A percentile compares a stretch with the other conserved stretches of the same genome.
phyloP scores from a whole-genome alignment of 2,113 vertebrate genomes.

The Reinhardtius hippoglossoides region DNA sequence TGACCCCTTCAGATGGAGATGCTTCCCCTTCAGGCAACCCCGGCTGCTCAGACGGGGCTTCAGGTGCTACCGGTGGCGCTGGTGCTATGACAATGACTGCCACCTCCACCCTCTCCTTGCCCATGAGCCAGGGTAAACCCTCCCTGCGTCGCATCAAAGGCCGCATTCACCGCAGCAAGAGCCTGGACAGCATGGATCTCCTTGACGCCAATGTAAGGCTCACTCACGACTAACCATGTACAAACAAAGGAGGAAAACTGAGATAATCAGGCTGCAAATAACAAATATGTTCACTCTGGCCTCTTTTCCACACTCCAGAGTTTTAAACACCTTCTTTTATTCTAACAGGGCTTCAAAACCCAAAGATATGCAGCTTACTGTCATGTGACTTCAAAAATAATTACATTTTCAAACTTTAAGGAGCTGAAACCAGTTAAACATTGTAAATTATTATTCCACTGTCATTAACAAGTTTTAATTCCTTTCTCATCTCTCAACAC shows the following conservation, averaged over 20 bases:
- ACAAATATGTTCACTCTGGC: not conserved
- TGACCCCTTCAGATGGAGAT: slow-evolving; percentile 85
- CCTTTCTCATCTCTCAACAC: too few species aligned
- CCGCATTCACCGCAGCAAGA: slow-evolving; percentile 95
- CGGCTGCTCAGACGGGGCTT: slow-evolving; percentile 60
- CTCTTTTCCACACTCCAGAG: too few species aligned
- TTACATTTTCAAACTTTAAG: too few species aligned
- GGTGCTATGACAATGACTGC: slow-evolving; percentile 88
- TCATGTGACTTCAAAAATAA: not conserved
- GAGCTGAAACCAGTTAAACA: not conserved
- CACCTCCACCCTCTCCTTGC: slow-evolving; percentile 84
- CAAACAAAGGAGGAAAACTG: not conserved
- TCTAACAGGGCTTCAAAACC: not conserved
- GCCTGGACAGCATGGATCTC: slow-evolving; percentile 94
- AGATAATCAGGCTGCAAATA: not conserved
- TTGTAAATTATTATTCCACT: too few species aligned
- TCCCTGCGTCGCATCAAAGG: slow-evolving; percentile 96
- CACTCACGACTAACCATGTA: not conserved
- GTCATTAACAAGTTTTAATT: too few species aligned
- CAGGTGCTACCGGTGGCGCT: slow-evolving; percentile 72
- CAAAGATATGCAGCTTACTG: not conserved
- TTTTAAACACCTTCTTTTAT: not conserved
- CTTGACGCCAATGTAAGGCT: slow-evolving; percentile 93
- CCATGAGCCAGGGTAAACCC: slow-evolving; percentile 92
- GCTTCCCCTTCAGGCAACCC: slow-evolving; percentile 65